These are phyloP conservation scores for Adelognathus sp. DNA, from an alignment of 2,888 invertebrate genomes.

Conservation along the genomic window DNA sequence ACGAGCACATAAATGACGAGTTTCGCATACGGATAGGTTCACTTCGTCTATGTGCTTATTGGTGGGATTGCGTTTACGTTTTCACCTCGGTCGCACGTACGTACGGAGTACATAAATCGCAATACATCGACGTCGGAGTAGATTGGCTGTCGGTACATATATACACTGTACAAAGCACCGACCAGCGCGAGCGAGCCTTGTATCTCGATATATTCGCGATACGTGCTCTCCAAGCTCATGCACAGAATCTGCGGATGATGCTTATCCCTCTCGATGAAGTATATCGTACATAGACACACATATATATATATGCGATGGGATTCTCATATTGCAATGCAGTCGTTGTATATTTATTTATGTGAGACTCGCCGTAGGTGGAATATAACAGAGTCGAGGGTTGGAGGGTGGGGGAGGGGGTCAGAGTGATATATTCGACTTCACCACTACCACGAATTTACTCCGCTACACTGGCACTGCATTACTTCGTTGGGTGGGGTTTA, in stretches of 20 bases:
- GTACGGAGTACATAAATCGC: conserved; percentile 39
- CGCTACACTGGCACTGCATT: conserved; percentile 33
- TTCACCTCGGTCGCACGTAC: conserved; percentile 32
- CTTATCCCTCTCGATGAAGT: conserved; percentile 52
- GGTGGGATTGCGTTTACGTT: conserved; percentile 21
- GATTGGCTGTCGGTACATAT: conserved; percentile 34
- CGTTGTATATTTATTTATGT: conserved; percentile 46
- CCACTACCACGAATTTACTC: conserved; percentile 11
- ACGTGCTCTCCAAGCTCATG: conserved; percentile 43
- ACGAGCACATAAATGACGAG: conserved; percentile 4
- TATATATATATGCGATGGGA: background rate
- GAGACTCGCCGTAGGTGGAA: conserved; percentile 12
- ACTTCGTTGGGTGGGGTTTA: conserved; percentile 69
- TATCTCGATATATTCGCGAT: conserved; percentile 41
- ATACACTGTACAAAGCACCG: background rate
- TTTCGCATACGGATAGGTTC: conserved; percentile 60
- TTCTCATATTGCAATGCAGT: conserved; percentile 1
- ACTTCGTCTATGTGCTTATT: background rate
- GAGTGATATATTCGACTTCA: conserved; percentile 9
- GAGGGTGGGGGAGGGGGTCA: background rate
- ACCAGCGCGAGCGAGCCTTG: background rate
- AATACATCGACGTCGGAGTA: conserved; percentile 47
- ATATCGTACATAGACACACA: conserved; percentile 15
- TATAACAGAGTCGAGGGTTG: conserved; percentile 1
- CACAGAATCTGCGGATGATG: conserved; percentile 40